A percentile compares a stretch with the other conserved stretches of the same genome.
Conservation (phyloP, 64 coral and sea anemone species). For the Actinia equina region DNA sequence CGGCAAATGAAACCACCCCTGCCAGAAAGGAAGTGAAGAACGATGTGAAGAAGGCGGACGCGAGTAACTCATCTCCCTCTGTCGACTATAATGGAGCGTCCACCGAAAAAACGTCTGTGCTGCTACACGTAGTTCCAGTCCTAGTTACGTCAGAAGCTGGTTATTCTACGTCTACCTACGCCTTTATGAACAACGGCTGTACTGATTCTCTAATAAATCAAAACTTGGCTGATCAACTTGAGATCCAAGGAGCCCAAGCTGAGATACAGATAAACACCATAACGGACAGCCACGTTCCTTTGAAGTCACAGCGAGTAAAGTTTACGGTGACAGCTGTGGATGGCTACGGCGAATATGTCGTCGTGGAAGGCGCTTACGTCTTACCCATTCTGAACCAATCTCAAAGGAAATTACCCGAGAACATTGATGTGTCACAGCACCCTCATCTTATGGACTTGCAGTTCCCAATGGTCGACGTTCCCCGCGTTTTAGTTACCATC, state of each 20-base stretch:
- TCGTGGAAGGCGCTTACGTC: constrained; percentile 37
- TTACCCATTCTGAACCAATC: constrained; percentile 40
- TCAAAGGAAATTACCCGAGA: neutral
- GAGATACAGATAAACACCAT: constrained; percentile 49
- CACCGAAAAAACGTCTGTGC: neutral
- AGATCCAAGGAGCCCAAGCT: constrained; percentile 30
- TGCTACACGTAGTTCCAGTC: neutral
- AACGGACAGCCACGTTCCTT: constrained; percentile 18
- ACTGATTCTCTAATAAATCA: constrained; percentile 52
- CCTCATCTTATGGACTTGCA: constrained; percentile 25
- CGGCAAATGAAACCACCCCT: neutral
- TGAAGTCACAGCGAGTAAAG: constrained; percentile 36
- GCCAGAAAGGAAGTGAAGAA: neutral
- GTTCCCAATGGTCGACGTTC: constrained; percentile 52
- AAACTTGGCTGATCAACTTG: constrained; percentile 42
- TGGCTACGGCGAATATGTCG: constrained; percentile 27
- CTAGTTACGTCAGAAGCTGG: constrained; percentile 31
- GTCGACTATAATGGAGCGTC: neutral
- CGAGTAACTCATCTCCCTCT: neutral
- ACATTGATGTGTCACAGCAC: constrained; percentile 20
- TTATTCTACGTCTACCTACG: constrained; percentile 39
- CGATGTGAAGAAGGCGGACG: neutral
- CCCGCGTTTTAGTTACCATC: constrained; percentile 51
- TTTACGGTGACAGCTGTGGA: constrained; percentile 35
- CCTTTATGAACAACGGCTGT: constrained; percentile 61